Evolutionary conservation across 2,888 invertebrate species (phyloP).

Genomic region (Orthosia gothica): DNA sequence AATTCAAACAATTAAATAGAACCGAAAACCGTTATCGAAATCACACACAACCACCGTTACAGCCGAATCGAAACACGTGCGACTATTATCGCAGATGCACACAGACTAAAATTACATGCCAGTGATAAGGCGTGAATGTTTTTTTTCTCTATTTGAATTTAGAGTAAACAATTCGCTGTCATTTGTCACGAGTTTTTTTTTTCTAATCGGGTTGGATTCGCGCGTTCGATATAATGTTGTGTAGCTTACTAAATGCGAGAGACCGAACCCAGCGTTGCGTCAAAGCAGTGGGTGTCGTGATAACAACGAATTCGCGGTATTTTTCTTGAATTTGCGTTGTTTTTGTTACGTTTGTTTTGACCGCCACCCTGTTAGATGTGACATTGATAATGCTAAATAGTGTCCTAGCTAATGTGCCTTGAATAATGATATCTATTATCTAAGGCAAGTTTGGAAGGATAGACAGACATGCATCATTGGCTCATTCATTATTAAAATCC

Average conservation of each 20-base stretch:
- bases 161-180: constrained; percentile 54
- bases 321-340: constrained; percentile 56
- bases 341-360: constrained; percentile 45
- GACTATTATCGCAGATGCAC: constrained; percentile 65
- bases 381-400: constrained; percentile 54
- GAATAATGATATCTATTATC: constrained; percentile 30
- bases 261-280: constrained; percentile 67
- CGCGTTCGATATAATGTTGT: constrained; percentile 67
- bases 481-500: constrained; percentile 10
- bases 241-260: constrained; percentile 69
- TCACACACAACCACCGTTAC: constrained; percentile 60
- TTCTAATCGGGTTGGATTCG: constrained; percentile 66
- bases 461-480: constrained; percentile 6
- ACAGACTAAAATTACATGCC: constrained; percentile 66
- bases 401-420: constrained; percentile 14
- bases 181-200: constrained; percentile 69
- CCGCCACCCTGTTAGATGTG: constrained; percentile 26
- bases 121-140: constrained; percentile 61
- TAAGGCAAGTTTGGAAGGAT: constrained; percentile 10
- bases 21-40: constrained; percentile 64
- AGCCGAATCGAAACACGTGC: constrained; percentile 56
- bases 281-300: constrained; percentile 73
- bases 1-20: constrained; percentile 61
- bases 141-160: constrained; percentile 54
- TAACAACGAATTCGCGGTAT: constrained; percentile 67